Evolutionary conservation across 1,140 invertebrate genomes (phyloP).

Genomic region (Zaprionus lachaisei): DNA sequence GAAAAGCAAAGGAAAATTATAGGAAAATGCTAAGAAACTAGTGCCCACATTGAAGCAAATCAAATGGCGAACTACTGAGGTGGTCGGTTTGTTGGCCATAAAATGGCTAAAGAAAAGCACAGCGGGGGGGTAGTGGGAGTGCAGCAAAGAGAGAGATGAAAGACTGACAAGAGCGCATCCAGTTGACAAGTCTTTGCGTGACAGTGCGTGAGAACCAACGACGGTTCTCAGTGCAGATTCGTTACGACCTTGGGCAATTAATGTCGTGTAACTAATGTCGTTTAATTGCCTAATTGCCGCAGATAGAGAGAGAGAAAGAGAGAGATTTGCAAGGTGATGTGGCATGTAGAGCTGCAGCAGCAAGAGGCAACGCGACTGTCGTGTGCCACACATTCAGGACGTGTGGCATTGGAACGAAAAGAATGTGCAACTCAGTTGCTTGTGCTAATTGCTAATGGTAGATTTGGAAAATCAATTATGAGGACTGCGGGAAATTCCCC

Average conservation of each 20-base stretch:
- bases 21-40: constrained; percentile 24
- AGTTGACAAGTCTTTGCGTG: constrained; percentile 28
- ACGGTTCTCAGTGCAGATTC: background rate
- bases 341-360: background rate
- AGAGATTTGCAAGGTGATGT: constrained; percentile 46
- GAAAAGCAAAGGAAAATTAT: constrained; percentile 20
- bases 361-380: constrained; percentile 42
- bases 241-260: constrained; percentile 44
- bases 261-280: constrained; percentile 70
- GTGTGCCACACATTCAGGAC: constrained; percentile 17
- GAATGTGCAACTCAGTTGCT: constrained; percentile 30
- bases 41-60: constrained; percentile 35
- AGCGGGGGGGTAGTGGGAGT: constrained; percentile 18
- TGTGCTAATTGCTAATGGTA: background rate
- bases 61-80: constrained; percentile 63
- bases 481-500: background rate
- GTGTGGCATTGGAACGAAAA: constrained; percentile 61
- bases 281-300: constrained; percentile 72
- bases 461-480: constrained; percentile 6
- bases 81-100: constrained; percentile 73
- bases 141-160: constrained; percentile 1
- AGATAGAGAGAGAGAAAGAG: background rate
- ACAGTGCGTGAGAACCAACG: constrained; percentile 58
- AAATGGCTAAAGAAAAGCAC: constrained; percentile 38
- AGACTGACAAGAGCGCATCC: background rate